Percentiles rank a stretch among this genome's conserved stretches.
Conservation (phyloP, 1,140 invertebrate genomes). For the Listronotus bonariensis region DNA sequence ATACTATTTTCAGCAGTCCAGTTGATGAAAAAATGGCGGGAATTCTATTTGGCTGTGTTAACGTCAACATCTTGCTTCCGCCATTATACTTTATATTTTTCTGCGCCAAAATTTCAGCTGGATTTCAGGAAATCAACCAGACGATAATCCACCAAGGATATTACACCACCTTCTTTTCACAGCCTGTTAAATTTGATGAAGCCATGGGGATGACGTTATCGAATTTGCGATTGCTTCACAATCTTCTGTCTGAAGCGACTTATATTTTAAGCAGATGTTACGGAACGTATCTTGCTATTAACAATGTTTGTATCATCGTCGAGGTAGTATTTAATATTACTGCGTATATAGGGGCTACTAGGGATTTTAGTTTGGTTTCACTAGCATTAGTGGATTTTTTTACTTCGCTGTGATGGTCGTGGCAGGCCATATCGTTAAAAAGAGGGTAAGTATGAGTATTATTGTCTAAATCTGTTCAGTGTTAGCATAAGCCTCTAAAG, state of each 20-base stretch:
- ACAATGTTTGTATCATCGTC: conserved; percentile 27
- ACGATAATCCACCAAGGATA: conserved; percentile 12
- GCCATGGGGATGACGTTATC: conserved; percentile 10
- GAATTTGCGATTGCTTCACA: conserved; percentile 32
- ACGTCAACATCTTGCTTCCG: conserved; percentile 28
- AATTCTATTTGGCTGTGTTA: conserved; percentile 23
- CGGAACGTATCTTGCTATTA: conserved; percentile 32
- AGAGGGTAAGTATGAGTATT: not conserved
- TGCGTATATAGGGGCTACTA: not conserved
- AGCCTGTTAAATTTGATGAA: not conserved
- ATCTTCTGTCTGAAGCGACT: conserved; percentile 27
- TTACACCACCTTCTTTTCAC: not conserved
- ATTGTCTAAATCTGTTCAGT: no score
- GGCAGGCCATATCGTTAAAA: not conserved
- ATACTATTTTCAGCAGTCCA: not conserved
- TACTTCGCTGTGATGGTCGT: not conserved
- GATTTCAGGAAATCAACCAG: conserved; percentile 34
- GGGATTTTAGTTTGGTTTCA: conserved; percentile 3
- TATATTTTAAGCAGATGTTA: conserved; percentile 27
- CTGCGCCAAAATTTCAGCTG: conserved; percentile 17
- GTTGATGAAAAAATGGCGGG: not conserved
- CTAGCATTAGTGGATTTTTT: not conserved
- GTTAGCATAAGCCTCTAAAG: conserved; percentile 2
- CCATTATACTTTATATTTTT: conserved; percentile 33
- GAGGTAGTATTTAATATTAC: conserved; percentile 7